Evolutionary conservation across 1,140 invertebrate genomes (phyloP).

Genomic region (Meloidogyne exigua): DNA sequence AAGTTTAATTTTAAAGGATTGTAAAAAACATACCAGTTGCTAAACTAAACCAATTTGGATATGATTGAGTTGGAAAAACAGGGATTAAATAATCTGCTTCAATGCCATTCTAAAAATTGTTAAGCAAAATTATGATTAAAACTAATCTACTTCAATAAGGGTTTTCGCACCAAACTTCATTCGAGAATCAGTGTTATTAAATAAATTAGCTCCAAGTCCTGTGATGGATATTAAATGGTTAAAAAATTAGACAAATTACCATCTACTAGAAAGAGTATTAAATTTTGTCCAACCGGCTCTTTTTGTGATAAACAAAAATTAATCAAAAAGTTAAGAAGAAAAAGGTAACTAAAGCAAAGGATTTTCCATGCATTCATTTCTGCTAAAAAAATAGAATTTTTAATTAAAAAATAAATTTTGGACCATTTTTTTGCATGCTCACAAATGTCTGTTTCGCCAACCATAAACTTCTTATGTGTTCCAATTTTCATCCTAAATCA

Average conservation of each 20-base stretch:
- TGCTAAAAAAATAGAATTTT: background rate
- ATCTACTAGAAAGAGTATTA: conserved; percentile 59
- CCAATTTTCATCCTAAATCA: background rate
- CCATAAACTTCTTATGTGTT: background rate
- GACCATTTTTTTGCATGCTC: background rate
- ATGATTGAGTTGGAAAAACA: conserved; percentile 59
- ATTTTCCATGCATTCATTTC: conserved; percentile 2
- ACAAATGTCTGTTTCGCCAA: background rate
- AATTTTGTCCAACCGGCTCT: conserved; percentile 58
- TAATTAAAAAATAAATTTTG: background rate
- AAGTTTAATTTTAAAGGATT: too few species aligned
- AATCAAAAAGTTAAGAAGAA: background rate
- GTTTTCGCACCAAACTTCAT: conserved; percentile 42
- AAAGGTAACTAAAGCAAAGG: background rate
- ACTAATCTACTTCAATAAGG: conserved; percentile 28
- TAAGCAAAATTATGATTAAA: background rate
- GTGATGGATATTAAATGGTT: background rate
- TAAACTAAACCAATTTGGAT: conserved; percentile 61
- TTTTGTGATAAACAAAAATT: conserved; percentile 17
- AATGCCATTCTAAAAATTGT: conserved; percentile 44
- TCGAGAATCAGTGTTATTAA: conserved; percentile 55
- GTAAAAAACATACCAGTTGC: conserved; percentile 50
- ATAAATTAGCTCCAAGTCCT: conserved; percentile 53
- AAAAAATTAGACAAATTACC: conserved; percentile 25
- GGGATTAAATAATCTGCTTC: conserved; percentile 55